Evolutionary conservation across 1,140 invertebrate species (phyloP), one percentile per base, ranked within the genome.

Genomic region (Aphelinus certus): DNA sequence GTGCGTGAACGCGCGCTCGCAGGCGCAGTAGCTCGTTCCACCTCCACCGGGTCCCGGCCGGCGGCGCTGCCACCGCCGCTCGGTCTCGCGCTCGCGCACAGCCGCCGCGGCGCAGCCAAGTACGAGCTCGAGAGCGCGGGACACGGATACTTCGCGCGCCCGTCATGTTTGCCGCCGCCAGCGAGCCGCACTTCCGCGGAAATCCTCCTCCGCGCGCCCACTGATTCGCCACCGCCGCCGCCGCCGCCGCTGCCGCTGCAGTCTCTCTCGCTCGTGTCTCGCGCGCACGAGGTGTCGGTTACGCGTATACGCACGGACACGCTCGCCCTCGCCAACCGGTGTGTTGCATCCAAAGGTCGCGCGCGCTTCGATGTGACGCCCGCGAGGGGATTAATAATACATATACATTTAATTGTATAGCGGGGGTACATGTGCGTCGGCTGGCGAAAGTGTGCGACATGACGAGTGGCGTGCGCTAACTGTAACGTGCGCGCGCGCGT

Each of bases 101-200:
- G 66, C 55, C 55, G 53, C 10, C 46, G 42, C 68, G n/a, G 10
- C 66, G 58, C 26, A 49, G 62, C 1, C 53, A 10, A 45, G 4
- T 26, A 42, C 9, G 62, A 53, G 45, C 65, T 48, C 72, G 55
- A 45, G 45, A 26, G 61, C 43, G 51, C 64, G 46, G 57, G 49
- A 65, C 42, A 65, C 7, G 26, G 57, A 67, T 72, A 65, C 58
- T 73, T 65, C 48, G 61, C 77, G 63, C 68, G 68, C 68, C 49
- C 69, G 76, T 68, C 76, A 71, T 72, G 73, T 76, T 76, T 68
- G 70, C 67, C 61, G 42, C 56, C 58, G 61, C 49, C 58, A 60
- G 65, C 62, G 64, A 47, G 9, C 73, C 71, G 53, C 49, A 61
- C 58, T 56, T 58, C 75, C 71, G 57, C 73, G 57, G 56, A 53